Conservation (phyloP, 2,888 invertebrate species). For the Allygus modestus region DNA sequence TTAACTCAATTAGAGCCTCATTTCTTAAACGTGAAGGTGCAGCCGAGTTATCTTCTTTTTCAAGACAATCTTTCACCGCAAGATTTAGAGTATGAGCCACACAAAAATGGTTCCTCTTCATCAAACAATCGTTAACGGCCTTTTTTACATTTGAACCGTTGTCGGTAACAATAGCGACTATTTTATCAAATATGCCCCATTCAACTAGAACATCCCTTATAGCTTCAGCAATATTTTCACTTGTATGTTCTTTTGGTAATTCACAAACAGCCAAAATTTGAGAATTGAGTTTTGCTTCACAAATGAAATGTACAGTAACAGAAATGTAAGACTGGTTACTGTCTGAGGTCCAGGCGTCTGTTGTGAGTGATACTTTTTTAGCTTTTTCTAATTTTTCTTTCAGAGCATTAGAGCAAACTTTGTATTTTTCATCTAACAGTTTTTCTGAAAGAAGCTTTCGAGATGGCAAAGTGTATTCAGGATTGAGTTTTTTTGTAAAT, state of each 20-base stretch:
- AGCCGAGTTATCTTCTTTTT: not conserved
- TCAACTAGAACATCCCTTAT: not conserved
- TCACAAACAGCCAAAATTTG: not conserved
- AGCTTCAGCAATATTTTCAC: constrained; percentile 18
- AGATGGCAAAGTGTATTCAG: constrained; percentile 6
- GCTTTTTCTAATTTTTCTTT: constrained; percentile 8
- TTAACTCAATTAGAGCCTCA: not conserved
- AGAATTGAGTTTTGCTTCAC: not conserved
- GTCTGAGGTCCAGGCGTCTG: constrained; percentile 45
- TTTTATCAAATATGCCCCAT: constrained; percentile 17
- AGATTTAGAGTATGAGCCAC: constrained; percentile 44
- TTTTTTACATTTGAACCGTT: not conserved
- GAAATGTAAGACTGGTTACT: not conserved
- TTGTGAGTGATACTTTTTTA: constrained; percentile 10
- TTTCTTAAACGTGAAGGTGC: not conserved
- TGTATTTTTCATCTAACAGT: constrained; percentile 8
- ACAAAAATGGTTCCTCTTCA: not conserved
- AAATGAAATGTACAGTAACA: constrained; percentile 3
- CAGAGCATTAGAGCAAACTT: constrained; percentile 10
- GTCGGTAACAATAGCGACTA: constrained; percentile 12
- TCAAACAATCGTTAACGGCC: not conserved
- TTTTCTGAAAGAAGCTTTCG: constrained; percentile 16
- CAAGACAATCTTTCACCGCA: not conserved
- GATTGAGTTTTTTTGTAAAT: constrained; percentile 29
- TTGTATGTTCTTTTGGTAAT: not conserved